Evolutionary conservation across 2,888 invertebrate genomes (phyloP), one percentile per base, ranked within the genome.

Genomic region (Rhogogaster chlorosoma): DNA sequence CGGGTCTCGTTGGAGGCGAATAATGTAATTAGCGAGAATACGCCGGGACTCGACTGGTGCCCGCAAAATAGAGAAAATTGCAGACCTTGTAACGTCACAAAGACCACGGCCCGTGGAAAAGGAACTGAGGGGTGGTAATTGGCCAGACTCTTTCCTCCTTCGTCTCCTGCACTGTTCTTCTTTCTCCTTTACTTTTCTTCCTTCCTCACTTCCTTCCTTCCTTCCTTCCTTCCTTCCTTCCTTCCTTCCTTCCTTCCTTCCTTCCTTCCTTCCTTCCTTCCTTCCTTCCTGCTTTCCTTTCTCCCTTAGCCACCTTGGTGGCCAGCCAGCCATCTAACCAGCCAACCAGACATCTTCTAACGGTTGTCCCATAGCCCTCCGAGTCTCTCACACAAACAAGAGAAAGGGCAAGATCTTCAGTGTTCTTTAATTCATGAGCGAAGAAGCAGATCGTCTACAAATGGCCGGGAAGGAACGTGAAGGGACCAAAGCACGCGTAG

Each of bases 91-190:
- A 70, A 83, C 83, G 83, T 83, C 83, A 83, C 67, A 67, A 70
- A 83, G 83, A 83, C 70, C 67, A 49, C 29, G 18, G 45, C 15
- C 83, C 67, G 49, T 45, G 67, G 83, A 83, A 70, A 64, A 83
- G 83, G 45, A 83, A 67, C 67, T 32, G 64, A 32, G 45, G 42
- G 86, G 75, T 80, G 75, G 85, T 89, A 89, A 89, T 89, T 89
- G 88, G 86, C 86, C 29, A 67, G 85, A 87, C 86, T 86, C 83
- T 77, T 84, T 87, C 85, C 86, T 85, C 82, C 73, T 78, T 85
- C 86, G 83, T 85, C 85, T 85, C 86, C 45, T 73, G n/a, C 64
- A 18, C 36, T 75, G n/a, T 83, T 83, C 70, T 42, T 36, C 80
- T 83, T 42, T 73, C 45, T 75, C 29, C 86, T 78, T 83, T 36